Conservation (phyloP, 2,113 vertebrate genomes). For the Nibea coibor region DNA sequence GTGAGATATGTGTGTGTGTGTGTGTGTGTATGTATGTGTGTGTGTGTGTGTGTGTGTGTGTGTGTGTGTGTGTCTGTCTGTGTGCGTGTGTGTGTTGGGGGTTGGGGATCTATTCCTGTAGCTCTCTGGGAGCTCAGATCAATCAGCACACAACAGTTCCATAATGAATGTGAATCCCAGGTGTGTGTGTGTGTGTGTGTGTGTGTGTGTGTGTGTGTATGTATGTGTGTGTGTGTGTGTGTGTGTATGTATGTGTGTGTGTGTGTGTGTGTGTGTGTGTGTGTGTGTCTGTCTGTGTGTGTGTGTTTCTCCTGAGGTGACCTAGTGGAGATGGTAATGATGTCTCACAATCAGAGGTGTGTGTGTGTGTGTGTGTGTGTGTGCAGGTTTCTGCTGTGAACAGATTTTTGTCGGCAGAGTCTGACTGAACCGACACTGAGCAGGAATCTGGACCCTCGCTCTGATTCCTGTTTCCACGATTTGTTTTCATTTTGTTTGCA, state of each 20-base stretch:
- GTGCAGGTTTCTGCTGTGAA: not conserved
- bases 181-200: slow-evolving; percentile 8
- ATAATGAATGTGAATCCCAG: slow-evolving; percentile 4
- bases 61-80: not conserved
- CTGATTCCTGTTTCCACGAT: too few species aligned
- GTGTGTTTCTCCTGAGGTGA: not conserved
- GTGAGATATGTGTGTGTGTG: not conserved
- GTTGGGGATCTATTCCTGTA: not conserved
- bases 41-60: not conserved
- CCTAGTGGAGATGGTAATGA: slow-evolving; percentile 4
- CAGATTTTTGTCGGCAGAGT: too few species aligned
- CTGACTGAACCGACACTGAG: too few species aligned
- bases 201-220: not conserved
- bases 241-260: not conserved
- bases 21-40: slow-evolving; percentile 2
- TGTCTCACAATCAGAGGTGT: not conserved
- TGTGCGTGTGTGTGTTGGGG: not conserved
- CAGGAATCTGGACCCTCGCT: too few species aligned
- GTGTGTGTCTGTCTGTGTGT: not conserved
- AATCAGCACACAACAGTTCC: not conserved
- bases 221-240: slow-evolving; percentile 5
- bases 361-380: not conserved
- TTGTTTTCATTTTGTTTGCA: too few species aligned
- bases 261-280: slow-evolving; percentile 8
- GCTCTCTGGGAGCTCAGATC: not conserved